These are phyloP conservation scores for Microctenopoma lineatum DNA, from an alignment of 2,797 vertebrate species.

Conservation along the genomic window DNA sequence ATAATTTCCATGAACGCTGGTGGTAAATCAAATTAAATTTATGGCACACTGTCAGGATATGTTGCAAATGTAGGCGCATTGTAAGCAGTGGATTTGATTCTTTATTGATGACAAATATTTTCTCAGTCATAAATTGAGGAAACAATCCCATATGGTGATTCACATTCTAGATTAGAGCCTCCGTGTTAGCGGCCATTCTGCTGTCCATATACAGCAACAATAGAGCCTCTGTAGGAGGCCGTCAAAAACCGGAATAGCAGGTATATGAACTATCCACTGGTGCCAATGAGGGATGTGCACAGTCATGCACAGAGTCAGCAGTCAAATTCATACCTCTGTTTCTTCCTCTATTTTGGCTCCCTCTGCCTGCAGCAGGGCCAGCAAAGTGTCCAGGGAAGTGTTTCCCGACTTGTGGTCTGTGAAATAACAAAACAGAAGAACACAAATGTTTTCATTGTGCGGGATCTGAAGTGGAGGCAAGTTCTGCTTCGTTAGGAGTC, in stretches of 20 bases:
- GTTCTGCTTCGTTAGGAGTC: background rate
- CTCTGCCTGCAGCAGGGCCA: constrained; percentile 94
- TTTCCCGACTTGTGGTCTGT: constrained; percentile 91
- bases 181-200: background rate
- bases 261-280: constrained; percentile 15
- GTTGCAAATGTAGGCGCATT: background rate
- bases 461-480: background rate
- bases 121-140: background rate
- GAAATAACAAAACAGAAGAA: constrained; percentile 31
- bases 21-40: too few relatives aligned
- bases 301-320: constrained; percentile 17
- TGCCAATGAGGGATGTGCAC: constrained; percentile 14
- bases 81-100: too few relatives aligned
- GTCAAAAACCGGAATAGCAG: constrained; percentile 17
- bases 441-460: constrained; percentile 18
- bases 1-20: too few relatives aligned
- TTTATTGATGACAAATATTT: background rate
- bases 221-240: constrained; percentile 1
- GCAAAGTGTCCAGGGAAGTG: constrained; percentile 91
- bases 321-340: constrained; percentile 89
- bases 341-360: constrained; percentile 99
- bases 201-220: constrained; percentile 20
- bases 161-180: background rate
- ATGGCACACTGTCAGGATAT: background rate
- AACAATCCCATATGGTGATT: background rate